phyloP scores from a whole-genome alignment of 2,888 invertebrate species.

The Acronicta psi region DNA sequence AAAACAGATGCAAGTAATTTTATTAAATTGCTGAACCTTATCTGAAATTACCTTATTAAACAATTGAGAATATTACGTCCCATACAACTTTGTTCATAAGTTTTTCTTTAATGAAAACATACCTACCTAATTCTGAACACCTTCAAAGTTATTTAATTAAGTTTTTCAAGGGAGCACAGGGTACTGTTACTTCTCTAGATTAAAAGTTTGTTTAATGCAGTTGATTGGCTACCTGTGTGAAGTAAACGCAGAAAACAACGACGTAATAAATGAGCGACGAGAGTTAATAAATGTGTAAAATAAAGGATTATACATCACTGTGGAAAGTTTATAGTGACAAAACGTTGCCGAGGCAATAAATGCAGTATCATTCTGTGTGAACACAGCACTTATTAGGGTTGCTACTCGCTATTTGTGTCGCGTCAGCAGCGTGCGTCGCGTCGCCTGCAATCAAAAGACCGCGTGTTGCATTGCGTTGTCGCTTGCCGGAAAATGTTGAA shows the following conservation, averaged over 20 bases:
- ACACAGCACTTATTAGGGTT: constrained; percentile 54
- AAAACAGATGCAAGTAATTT: too few relatives aligned
- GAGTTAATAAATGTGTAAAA: constrained; percentile 41
- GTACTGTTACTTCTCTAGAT: too few relatives aligned
- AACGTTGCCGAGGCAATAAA: constrained; percentile 48
- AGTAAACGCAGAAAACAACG: constrained; percentile 6
- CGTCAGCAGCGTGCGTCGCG: constrained; percentile 24
- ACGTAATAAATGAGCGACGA: constrained; percentile 34
- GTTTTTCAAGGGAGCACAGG: not conserved
- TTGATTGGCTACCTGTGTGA: constrained; percentile 12
- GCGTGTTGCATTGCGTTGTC: constrained; percentile 12
- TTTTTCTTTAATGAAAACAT: constrained; percentile 1
- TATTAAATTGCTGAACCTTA: constrained; percentile 1
- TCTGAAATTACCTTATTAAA: not conserved
- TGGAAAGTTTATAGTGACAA: constrained; percentile 43
- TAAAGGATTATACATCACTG: constrained; percentile 34
- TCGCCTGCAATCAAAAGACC: constrained; percentile 41
- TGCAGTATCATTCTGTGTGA: constrained; percentile 49
- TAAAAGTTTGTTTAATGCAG: too few relatives aligned
- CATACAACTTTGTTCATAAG: constrained; percentile 11
- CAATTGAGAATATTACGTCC: constrained; percentile 6
- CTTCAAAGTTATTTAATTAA: constrained; percentile 6
- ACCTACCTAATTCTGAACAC: not conserved
- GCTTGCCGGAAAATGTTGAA: constrained; percentile 11
- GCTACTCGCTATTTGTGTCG: constrained; percentile 31